These are phyloP conservation scores for Nibea albiflora DNA, from an alignment of 2,113 vertebrate genomes.

Conservation along the genomic window DNA sequence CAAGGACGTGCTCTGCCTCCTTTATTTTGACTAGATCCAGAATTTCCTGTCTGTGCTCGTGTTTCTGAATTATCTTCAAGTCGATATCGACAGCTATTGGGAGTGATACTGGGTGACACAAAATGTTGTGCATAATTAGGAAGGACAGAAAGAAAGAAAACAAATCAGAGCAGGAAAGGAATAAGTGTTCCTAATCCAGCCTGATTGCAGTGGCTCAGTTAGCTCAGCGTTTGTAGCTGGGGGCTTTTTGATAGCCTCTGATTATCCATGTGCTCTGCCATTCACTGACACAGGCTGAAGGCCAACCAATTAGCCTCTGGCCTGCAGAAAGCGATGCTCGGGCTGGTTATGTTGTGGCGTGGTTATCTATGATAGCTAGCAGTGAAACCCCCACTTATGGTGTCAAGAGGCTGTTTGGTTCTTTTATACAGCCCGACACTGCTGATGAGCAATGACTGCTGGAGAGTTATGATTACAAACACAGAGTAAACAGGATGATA, in stretches of 20 bases:
- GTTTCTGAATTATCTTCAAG: background rate
- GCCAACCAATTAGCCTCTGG: conserved; percentile 72
- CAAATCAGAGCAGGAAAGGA: background rate
- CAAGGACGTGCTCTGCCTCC: no score
- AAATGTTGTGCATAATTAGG: background rate
- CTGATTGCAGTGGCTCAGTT: conserved; percentile 18
- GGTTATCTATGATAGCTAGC: conserved; percentile 67
- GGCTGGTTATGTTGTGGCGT: conserved; percentile 57
- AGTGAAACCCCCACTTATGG: conserved; percentile 66
- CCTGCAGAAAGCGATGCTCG: conserved; percentile 59
- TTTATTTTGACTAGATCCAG: no score
- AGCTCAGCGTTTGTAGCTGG: conserved; percentile 29
- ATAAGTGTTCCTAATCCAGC: conserved; percentile 20
- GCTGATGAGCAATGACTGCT: conserved; percentile 56
- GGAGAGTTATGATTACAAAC: conserved; percentile 44
- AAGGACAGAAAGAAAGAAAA: background rate
- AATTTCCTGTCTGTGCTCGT: background rate
- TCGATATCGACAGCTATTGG: background rate
- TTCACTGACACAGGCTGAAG: conserved; percentile 58
- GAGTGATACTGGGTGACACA: background rate
- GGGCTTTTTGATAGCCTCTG: conserved; percentile 51
- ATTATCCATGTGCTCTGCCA: conserved; percentile 51
- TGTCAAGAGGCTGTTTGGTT: conserved; percentile 67
- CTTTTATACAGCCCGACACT: conserved; percentile 53
- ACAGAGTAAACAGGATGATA: conserved; percentile 51